Evolutionary conservation across 2,888 invertebrate genomes (phyloP), one percentile per base, ranked within the genome.

Genomic region (Gastracanthus pulcherrimus): DNA sequence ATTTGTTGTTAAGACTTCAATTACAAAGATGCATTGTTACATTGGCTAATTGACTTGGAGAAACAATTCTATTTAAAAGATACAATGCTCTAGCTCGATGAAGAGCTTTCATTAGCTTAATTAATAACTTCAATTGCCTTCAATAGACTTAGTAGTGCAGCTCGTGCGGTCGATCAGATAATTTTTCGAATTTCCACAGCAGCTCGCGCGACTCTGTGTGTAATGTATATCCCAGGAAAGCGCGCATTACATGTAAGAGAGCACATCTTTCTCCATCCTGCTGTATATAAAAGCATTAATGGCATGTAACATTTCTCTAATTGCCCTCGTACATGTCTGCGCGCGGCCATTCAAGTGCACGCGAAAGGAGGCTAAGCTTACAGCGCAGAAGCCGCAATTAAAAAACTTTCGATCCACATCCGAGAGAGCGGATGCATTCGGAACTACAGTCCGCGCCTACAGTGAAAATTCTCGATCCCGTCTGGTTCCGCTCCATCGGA

Each of bases 21-120:
- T n/a, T n/a, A n/a, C n/a, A n/a, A n/a, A n/a, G n/a, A n/a, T n/a
- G n/a, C n/a, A n/a, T n/a, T n/a, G n/a, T n/a, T n/a, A n/a, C n/a
- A n/a, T n/a, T n/a, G n/a, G n/a, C n/a, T n/a, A n/a, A 41, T 41
- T 16, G 41, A 16, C 41, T 3, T 16, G 38, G 36, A 3, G 29
- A 29, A 31, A 19, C 48, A 31, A 41, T 41, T 34, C 0, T 48
- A 23, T 31, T 45, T 5, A 11, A n/a, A 36, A 19, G 19, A 36
- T 36, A 64, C 64, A 55, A 69, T 26, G 71, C 58, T 58, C 31
- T 62, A 5, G 41, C 29, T 60, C 13, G 72, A 34, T 58, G 58
- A 72, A 66, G 36, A 31, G 51, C 34, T 67, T 74, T 75, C 80
- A 70, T 70, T 76, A 70, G 64, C 80, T 76, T 70, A 64, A 76